phyloP scores from a whole-genome alignment of 2,797 vertebrate genomes.

The Cyprinella venusta region DNA sequence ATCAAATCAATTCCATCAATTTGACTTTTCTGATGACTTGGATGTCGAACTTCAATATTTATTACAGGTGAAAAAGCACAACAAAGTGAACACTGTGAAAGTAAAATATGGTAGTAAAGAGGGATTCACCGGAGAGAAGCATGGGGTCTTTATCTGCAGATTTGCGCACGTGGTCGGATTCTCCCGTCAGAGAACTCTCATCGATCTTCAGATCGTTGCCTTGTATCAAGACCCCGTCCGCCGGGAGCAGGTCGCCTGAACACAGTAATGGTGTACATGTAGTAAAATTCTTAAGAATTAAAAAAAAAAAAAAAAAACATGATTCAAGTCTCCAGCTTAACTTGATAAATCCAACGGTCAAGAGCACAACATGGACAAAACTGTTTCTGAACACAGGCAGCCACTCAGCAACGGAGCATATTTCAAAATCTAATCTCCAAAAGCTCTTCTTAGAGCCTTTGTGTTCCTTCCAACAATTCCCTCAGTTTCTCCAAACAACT shows the following conservation, averaged over 20 bases:
- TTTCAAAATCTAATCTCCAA: conserved; percentile 4
- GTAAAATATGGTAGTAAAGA: background rate
- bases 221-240: conserved; percentile 95
- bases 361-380: background rate
- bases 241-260: conserved; percentile 92
- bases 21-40: background rate
- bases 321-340: background rate
- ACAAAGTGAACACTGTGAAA: background rate
- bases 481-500: conserved; percentile 22
- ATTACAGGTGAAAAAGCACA: background rate
- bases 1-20: too few species aligned
- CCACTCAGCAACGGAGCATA: background rate
- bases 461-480: conserved; percentile 18
- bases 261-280: background rate
- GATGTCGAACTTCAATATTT: too few species aligned
- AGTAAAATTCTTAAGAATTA: background rate
- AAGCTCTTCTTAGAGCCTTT: background rate
- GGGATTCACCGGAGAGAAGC: conserved; percentile 90
- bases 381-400: conserved; percentile 5
- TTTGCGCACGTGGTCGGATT: conserved; percentile 97
- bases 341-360: background rate
- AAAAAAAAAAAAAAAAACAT: background rate
- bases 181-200: conserved; percentile 96
- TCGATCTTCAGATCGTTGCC: conserved; percentile 98
- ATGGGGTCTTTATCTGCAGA: conserved; percentile 93